phyloP scores from a whole-genome alignment of 2,888 invertebrate genomes.

The Philonicus albiceps region DNA sequence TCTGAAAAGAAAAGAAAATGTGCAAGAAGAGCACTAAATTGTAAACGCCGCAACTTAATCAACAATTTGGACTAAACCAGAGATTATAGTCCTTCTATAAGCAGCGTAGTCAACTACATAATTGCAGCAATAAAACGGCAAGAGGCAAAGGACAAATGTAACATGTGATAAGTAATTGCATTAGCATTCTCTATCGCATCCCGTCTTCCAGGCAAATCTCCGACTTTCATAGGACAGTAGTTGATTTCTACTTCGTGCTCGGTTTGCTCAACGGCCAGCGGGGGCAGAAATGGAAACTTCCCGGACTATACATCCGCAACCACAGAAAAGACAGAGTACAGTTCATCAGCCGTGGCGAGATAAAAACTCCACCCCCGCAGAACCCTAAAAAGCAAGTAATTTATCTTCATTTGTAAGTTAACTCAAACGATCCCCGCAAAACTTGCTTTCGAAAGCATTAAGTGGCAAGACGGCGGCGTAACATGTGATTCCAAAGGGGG shows the following conservation, averaged over 20 bases:
- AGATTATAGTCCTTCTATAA: neutral
- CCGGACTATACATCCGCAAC: neutral
- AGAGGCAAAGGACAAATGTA: neutral
- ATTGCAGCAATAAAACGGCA: neutral
- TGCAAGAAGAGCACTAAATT: neutral
- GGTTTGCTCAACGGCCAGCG: neutral
- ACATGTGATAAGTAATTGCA: neutral
- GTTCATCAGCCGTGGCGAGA: neutral
- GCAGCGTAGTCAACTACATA: neutral
- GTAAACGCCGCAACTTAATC: neutral
- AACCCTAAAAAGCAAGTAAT: neutral
- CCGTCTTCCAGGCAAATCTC: neutral
- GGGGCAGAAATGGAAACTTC: neutral
- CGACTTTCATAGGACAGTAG: neutral
- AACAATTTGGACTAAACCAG: neutral
- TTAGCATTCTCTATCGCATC: neutral
- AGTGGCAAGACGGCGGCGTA: neutral
- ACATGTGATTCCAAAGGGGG: neutral
- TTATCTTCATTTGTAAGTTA: constrained; percentile 22
- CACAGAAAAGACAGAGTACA: neutral
- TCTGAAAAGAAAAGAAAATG: neutral
- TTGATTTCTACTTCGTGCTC: neutral
- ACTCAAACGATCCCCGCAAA: constrained; percentile 1
- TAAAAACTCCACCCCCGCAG: neutral
- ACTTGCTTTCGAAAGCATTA: neutral